phyloP scores from a whole-genome alignment of 2,113 vertebrate genomes.

The Tiliqua scincoides region DNA sequence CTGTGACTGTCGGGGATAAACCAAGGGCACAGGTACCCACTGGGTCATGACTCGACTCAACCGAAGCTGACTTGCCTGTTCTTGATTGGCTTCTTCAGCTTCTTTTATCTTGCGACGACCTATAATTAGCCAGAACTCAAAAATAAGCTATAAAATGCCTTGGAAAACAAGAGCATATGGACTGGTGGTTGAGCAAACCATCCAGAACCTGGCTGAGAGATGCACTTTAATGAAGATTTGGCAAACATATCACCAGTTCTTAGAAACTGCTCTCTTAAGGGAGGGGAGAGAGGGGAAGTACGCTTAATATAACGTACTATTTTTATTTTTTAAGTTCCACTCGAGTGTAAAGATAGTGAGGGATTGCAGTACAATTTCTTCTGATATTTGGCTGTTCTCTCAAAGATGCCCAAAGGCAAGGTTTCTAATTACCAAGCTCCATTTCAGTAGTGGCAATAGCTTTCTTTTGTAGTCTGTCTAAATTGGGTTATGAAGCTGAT shows the following conservation, averaged over 20 bases:
- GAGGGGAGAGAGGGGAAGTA: not conserved
- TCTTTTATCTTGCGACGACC: not conserved
- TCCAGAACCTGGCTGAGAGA: not conserved
- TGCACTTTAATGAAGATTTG: not conserved
- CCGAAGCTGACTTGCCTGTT: not conserved
- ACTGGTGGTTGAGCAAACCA: not conserved
- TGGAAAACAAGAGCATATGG: not conserved
- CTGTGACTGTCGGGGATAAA: too few species aligned
- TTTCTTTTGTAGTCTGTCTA: not conserved
- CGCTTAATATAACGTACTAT: constrained; percentile 8
- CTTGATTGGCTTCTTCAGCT: not conserved
- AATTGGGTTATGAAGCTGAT: not conserved
- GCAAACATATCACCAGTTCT: not conserved
- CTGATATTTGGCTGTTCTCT: not conserved
- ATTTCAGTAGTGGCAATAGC: not conserved
- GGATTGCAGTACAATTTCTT: constrained; percentile 14
- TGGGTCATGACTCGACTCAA: too few species aligned
- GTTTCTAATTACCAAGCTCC: not conserved
- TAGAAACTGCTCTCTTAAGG: not conserved
- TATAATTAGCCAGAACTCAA: not conserved
- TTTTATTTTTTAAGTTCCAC: not conserved
- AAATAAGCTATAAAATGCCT: not conserved
- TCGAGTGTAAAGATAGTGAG: constrained; percentile 1
- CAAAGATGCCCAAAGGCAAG: not conserved
- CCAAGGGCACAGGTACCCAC: too few species aligned